phyloP scores from a whole-genome alignment of 2,888 invertebrate genomes.

The Brachyptera risi region DNA sequence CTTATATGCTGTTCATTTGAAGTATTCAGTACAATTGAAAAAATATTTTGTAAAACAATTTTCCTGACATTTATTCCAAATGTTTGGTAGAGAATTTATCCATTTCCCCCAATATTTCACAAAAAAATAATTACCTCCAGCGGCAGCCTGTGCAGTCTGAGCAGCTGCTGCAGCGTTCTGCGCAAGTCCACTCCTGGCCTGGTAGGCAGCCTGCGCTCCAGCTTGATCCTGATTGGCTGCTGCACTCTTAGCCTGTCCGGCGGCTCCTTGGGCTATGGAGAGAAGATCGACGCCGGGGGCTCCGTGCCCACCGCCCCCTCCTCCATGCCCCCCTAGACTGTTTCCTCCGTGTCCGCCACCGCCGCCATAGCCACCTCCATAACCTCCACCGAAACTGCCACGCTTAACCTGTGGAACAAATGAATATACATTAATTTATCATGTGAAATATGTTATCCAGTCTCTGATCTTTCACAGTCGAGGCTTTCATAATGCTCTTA shows the following conservation, averaged over 20 bases:
- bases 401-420: background rate
- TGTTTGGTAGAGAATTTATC: too few relatives aligned
- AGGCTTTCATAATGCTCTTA: too few relatives aligned
- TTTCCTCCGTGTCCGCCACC: background rate
- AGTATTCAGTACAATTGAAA: too few relatives aligned
- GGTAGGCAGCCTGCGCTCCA: background rate
- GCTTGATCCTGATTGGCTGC: background rate
- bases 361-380: background rate
- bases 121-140: background rate
- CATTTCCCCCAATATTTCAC: too few relatives aligned
- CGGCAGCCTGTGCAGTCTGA: background rate
- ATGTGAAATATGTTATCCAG: too few relatives aligned
- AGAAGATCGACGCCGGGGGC: conserved; percentile 60
- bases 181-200: background rate
- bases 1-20: too few relatives aligned
- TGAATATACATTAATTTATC: too few relatives aligned
- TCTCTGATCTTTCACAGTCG: too few relatives aligned
- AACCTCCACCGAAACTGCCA: background rate
- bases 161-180: background rate
- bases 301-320: conserved; percentile 41
- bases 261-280: conserved; percentile 53
- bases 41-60: too few relatives aligned
- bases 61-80: too few relatives aligned
- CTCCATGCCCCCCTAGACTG: background rate
- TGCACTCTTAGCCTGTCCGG: conserved; percentile 45